Percentiles rank a stretch among this genome's conserved stretches.
phyloP scores from a whole-genome alignment of 2,888 invertebrate species.

The Eilema caniola region DNA sequence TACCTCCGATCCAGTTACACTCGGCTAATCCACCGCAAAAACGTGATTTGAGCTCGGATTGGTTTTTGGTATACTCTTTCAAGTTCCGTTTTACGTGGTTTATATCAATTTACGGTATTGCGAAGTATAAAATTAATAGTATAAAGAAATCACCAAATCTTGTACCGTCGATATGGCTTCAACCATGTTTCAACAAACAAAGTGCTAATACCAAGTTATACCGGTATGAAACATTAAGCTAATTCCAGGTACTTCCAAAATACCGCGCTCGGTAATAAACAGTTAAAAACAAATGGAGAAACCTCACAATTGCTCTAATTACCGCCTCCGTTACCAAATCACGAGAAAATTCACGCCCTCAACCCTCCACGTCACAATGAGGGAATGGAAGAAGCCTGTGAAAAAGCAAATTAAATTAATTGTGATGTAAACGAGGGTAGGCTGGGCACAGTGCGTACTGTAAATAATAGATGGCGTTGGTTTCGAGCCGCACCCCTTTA shows the following conservation, averaged over 20 bases:
- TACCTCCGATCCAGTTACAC: conserved; percentile 58
- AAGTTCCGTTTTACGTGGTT: neutral
- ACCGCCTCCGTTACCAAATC: conserved; percentile 82
- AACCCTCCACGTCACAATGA: conserved; percentile 79
- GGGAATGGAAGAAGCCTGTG: conserved; percentile 84
- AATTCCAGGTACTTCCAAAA: conserved; percentile 66
- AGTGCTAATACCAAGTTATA: conserved; percentile 49
- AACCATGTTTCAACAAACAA: conserved; percentile 34
- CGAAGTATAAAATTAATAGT: neutral
- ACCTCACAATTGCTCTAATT: conserved; percentile 83
- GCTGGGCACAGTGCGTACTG: conserved; percentile 70
- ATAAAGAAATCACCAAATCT: conserved; percentile 17
- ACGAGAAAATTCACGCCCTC: conserved; percentile 84
- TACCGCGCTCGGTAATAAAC: conserved; percentile 73
- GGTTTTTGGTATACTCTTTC: neutral
- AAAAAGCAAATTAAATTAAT: conserved; percentile 86
- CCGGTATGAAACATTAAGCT: conserved; percentile 60
- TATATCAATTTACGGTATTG: neutral
- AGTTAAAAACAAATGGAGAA: conserved; percentile 81
- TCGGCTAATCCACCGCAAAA: conserved; percentile 40
- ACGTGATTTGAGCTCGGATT: neutral
- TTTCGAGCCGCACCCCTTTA: conserved; percentile 71
- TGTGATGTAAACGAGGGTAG: conserved; percentile 85
- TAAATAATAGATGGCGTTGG: conserved; percentile 79
- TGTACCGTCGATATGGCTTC: conserved; percentile 20